Percentiles rank a stretch among this genome's conserved stretches.
phyloP scores from a whole-genome alignment of 2,113 vertebrate genomes.

The Stercorarius parasiticus region DNA sequence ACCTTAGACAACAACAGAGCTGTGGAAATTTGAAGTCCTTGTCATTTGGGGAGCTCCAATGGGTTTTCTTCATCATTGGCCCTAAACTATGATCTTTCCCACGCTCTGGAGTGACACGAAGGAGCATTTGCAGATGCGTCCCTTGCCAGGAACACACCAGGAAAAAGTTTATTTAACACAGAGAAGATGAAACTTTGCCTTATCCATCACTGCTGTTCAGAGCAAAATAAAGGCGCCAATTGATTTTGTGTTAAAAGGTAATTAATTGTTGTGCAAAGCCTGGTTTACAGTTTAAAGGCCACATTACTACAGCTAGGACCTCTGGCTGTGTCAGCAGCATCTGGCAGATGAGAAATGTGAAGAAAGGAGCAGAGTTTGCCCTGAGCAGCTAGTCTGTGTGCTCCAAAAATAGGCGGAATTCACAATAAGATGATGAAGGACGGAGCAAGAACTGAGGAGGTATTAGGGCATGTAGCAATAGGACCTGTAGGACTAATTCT shows the following conservation, averaged over 20 bases:
- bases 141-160: not conserved
- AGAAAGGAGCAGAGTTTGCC: not conserved
- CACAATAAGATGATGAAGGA: not conserved
- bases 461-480: not conserved
- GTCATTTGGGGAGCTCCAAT: not conserved
- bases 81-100: not conserved
- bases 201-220: conserved; percentile 27
- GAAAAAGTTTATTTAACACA: not conserved
- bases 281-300: conserved; percentile 24
- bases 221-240: not conserved
- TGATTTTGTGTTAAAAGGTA: conserved; percentile 60
- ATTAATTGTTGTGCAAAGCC: conserved; percentile 42
- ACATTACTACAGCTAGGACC: not conserved
- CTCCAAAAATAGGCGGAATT: not conserved
- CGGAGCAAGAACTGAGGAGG: not conserved
- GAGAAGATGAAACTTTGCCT: not conserved
- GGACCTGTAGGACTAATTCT: not conserved
- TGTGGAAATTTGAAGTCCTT: not conserved
- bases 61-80: not conserved
- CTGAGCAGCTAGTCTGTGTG: not conserved
- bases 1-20: not conserved
- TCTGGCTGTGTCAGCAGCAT: conserved; percentile 13
- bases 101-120: not conserved
- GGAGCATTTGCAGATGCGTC: not conserved
- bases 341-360: conserved; percentile 13